These are phyloP conservation scores for Monochamus saltuarius DNA, from an alignment of 1,140 invertebrate species.

Conservation along the genomic window DNA sequence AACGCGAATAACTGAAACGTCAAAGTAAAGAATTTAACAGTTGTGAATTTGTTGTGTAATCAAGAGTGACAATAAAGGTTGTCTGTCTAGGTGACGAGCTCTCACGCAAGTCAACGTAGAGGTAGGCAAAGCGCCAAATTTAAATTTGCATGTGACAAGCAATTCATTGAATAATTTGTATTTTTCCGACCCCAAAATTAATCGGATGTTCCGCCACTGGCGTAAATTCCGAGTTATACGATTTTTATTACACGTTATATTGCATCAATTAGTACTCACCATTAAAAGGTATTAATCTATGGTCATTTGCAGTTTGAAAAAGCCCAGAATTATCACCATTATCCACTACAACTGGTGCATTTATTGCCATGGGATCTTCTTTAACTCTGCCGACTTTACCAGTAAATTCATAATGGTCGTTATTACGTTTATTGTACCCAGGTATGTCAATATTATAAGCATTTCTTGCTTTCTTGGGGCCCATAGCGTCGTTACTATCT, in stretches of 20 bases:
- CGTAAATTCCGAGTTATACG: too few species aligned
- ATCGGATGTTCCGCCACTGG: too few species aligned
- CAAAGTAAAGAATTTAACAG: too few species aligned
- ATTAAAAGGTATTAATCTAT: slow-evolving; percentile 1
- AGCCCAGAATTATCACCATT: neutral
- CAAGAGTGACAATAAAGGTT: too few species aligned
- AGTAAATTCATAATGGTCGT: slow-evolving; percentile 28
- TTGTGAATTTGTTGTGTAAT: too few species aligned
- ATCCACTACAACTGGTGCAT: neutral
- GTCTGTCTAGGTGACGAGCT: too few species aligned
- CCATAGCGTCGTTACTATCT: neutral
- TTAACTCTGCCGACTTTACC: slow-evolving; percentile 21
- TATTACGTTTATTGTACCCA: slow-evolving; percentile 27
- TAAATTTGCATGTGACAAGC: too few species aligned
- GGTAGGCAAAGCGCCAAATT: too few species aligned
- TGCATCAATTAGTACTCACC: slow-evolving; percentile 13
- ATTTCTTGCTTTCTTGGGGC: neutral
- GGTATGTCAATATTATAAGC: slow-evolving; percentile 10
- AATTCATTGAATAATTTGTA: too few species aligned
- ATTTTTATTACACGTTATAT: slow-evolving; percentile 1
- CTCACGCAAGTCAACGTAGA: too few species aligned
- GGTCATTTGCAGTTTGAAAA: slow-evolving; percentile 2
- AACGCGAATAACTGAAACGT: too few species aligned
- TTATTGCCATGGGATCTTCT: slow-evolving; percentile 4
- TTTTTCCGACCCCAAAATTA: too few species aligned